Evolutionary conservation across 35 echinoderm and acorn worm genomes (phyloP).

Genomic region (Apostichopus californicus): DNA sequence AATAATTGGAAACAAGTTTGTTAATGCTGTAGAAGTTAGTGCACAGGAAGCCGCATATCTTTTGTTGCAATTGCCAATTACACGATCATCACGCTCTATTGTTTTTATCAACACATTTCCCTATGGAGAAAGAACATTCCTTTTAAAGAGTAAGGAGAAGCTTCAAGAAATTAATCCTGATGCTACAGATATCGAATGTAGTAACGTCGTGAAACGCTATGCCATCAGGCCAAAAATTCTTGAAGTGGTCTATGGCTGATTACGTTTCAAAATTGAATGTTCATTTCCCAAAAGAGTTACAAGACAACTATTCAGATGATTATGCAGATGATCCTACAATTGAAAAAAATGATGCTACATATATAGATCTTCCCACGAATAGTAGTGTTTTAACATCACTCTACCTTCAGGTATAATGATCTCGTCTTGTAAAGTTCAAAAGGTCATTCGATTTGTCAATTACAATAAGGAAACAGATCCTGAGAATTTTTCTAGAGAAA

Average conservation of each 20-base stretch:
- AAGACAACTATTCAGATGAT: neutral
- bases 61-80: constrained; percentile 48
- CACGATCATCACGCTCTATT: constrained; percentile 27
- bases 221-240: constrained; percentile 9
- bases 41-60: constrained; percentile 39
- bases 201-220: constrained; percentile 23
- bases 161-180: constrained; percentile 31
- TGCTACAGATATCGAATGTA: constrained; percentile 49
- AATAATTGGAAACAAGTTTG: neutral
- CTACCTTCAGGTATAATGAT: neutral
- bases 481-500: constrained; percentile 50
- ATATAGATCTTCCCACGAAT: neutral
- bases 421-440: neutral
- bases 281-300: neutral
- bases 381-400: neutral
- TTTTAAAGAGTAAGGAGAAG: constrained; percentile 43
- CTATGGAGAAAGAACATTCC: constrained; percentile 36
- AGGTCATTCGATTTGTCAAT: constrained; percentile 25
- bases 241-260: constrained; percentile 46
- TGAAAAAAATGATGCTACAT: neutral
- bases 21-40: neutral
- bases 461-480: constrained; percentile 27
- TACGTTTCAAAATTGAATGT: constrained; percentile 31
- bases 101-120: constrained; percentile 63
- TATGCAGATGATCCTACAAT: constrained; percentile 11